Evolutionary conservation across 2,888 invertebrate species (phyloP).

Genomic region (Dicycla oo): DNA sequence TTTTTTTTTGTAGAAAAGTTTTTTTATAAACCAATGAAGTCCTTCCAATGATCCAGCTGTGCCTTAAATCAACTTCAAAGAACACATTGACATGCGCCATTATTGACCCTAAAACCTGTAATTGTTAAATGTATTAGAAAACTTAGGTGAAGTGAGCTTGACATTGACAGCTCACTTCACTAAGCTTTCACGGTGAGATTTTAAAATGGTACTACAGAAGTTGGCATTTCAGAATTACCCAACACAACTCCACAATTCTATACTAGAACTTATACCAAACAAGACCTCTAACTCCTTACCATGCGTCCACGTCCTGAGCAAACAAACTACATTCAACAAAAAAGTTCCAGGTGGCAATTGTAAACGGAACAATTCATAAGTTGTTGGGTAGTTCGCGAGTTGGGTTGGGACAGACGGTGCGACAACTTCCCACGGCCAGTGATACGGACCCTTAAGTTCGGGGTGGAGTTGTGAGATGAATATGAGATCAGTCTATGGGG

Average conservation of each 20-base stretch:
- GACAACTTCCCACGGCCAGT: conserved; percentile 59
- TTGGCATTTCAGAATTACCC: background rate
- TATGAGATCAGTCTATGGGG: conserved; percentile 54
- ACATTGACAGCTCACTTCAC: background rate
- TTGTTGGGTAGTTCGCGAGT: conserved; percentile 63
- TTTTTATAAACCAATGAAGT: too few species aligned
- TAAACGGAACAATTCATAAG: conserved; percentile 67
- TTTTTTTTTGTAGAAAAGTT: too few species aligned
- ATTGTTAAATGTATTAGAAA: background rate
- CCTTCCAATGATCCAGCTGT: too few species aligned
- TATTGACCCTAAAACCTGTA: too few species aligned
- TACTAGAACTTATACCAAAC: conserved; percentile 31
- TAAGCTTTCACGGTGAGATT: background rate
- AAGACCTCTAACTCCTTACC: conserved; percentile 37
- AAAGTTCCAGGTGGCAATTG: conserved; percentile 65
- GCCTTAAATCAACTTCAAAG: too few species aligned
- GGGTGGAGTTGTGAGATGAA: conserved; percentile 58
- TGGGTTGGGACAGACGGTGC: conserved; percentile 58
- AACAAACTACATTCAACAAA: conserved; percentile 46
- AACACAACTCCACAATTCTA: background rate
- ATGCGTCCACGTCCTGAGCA: conserved; percentile 33
- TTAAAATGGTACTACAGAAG: background rate
- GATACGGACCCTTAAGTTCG: conserved; percentile 64
- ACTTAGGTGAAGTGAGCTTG: background rate
- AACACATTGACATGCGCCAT: too few species aligned